phyloP scores from a whole-genome alignment of 1,140 invertebrate genomes.

The Scylla paramamosain region DNA sequence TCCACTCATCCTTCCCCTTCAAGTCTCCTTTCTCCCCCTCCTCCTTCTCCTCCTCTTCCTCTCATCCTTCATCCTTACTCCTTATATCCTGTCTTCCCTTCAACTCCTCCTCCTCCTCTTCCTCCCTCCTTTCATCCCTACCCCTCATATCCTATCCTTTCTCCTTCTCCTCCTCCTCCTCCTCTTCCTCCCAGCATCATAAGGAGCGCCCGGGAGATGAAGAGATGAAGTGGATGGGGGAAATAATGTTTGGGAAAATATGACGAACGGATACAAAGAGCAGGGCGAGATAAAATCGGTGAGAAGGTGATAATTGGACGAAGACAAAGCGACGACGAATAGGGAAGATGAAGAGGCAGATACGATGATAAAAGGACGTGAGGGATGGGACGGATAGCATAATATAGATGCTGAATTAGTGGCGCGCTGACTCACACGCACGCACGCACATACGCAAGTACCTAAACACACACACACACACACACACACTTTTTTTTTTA shows the following conservation, averaged over 20 bases:
- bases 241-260: constrained; percentile 5
- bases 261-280: not conserved
- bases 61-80: not conserved
- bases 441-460: not conserved
- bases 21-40: no score
- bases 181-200: not conserved
- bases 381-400: not conserved
- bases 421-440: no score
- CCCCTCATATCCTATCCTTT: not conserved
- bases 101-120: not conserved
- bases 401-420: not conserved
- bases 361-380: not conserved
- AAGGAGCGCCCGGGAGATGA: not conserved
- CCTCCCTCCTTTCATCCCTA: not conserved
- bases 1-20: not conserved
- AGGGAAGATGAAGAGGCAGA: not conserved
- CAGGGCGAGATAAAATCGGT: not conserved
- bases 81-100: not conserved
- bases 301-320: not conserved
- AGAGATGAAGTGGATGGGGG: not conserved
- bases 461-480: constrained; percentile 25
- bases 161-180: not conserved
- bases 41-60: not conserved
- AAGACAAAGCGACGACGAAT: not conserved
- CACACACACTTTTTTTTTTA: not conserved